A percentile compares a stretch with the other conserved stretches of the same genome.
phyloP scores from a whole-genome alignment of 2,113 vertebrate genomes.

The Himantopus leucocephalus region DNA sequence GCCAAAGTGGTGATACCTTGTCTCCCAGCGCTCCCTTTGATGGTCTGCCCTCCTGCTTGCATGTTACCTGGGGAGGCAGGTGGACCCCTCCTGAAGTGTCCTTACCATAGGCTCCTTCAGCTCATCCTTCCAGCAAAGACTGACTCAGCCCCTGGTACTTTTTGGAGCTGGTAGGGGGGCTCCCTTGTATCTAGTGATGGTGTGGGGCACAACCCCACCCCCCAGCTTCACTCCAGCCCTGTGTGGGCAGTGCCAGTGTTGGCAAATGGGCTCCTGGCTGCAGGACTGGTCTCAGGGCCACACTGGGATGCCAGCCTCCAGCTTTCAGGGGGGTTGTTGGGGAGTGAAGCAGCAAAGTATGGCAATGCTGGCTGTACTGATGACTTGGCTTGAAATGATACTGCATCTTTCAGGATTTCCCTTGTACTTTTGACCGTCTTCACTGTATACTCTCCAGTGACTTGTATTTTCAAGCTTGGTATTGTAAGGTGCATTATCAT shows the following conservation, averaged over 20 bases:
- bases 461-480: constrained; percentile 63
- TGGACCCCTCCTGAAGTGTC: neutral
- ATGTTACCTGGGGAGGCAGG: neutral
- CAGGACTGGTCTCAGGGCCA: neutral
- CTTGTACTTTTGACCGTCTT: constrained; percentile 54
- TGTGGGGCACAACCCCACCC: no score
- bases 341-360: neutral
- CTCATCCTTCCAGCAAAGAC: neutral
- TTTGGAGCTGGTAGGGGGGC: neutral
- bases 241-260: no score
- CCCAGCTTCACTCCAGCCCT: no score
- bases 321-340: neutral
- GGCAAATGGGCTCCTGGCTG: neutral
- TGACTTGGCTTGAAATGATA: constrained; percentile 2
- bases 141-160: neutral
- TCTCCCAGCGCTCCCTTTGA: neutral
- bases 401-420: constrained; percentile 60
- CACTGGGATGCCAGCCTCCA: no score
- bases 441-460: constrained; percentile 66
- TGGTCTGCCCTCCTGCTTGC: neutral
- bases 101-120: no score
- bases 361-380: neutral
- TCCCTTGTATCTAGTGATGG: no score
- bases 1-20: neutral
- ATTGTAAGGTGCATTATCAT: constrained; percentile 52